Evolutionary conservation across 2,113 vertebrate species (phyloP).

Genomic region (Solea solea): DNA sequence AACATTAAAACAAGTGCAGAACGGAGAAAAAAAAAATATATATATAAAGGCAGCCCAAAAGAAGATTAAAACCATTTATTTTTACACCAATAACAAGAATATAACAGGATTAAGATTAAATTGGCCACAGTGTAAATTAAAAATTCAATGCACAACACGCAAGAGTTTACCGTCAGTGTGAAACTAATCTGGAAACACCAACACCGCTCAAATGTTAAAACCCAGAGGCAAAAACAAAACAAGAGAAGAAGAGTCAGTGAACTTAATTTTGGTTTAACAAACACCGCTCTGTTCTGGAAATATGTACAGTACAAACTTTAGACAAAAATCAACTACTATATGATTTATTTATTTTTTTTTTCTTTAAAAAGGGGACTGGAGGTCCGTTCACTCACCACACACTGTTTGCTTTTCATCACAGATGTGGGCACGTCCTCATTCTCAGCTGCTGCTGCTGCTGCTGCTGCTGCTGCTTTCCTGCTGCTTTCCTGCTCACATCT

Average conservation of each 20-base stretch:
- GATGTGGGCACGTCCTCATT: too few relatives aligned
- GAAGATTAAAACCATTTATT: slow-evolving; percentile 42
- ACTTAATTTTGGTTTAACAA: neutral
- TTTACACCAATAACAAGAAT: neutral
- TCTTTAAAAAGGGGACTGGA: neutral
- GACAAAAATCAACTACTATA: neutral
- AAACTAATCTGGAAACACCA: slow-evolving; percentile 11
- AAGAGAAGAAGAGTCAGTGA: neutral
- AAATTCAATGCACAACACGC: neutral
- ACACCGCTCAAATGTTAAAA: slow-evolving; percentile 2
- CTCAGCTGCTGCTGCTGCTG: too few relatives aligned
- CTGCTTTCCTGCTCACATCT: neutral
- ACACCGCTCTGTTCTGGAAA: neutral
- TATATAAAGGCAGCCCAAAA: neutral
- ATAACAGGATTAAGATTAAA: neutral
- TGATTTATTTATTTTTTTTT: neutral
- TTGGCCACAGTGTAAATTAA: slow-evolving; percentile 1
- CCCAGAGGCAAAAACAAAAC: neutral
- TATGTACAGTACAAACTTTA: slow-evolving; percentile 1
- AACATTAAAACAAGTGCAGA: neutral
- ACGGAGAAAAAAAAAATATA: neutral
- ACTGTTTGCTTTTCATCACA: neutral
- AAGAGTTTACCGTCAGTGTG: neutral
- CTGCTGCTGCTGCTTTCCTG: too few relatives aligned
- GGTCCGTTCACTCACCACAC: neutral